Evolutionary conservation across 2,113 vertebrate species (phyloP), one percentile per base, ranked within the genome.

Genomic region (Thalassarche chlororhynchos): DNA sequence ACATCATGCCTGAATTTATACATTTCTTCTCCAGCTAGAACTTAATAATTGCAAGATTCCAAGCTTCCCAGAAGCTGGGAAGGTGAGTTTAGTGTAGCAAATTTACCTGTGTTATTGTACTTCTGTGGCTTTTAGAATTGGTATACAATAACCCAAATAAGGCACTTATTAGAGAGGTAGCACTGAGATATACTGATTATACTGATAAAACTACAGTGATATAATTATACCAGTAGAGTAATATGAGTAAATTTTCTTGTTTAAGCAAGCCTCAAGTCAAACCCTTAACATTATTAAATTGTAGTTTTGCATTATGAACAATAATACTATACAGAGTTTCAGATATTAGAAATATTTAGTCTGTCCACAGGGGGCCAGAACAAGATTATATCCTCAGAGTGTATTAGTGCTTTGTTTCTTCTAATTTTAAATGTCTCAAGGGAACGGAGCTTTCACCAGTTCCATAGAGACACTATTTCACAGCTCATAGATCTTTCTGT

Each of bases 401-500:
- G 32, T 85, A 82, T 77, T 51, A 87, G 66, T 75, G 82, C 82
- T 95, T 91, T 86, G 95, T 93, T 96, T 95, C 87, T 96, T 92
- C 93, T 95, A 83, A 95, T 91, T 95, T 93, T 94, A 96, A 77
- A 90, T n/a, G n/a, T 94, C 87, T 77, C 58, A 66, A 24, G 64
- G 84, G 91, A 91, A 88, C 1, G 2, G 75, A 80, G 71, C 60
- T 93, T 93, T 93, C 75, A 66, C 76, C 60, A 75, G 96, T 93
- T 96, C 89, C 54, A 38, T 34, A 83, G 87, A 95, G 89, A 95
- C 52, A 76, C 38, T 85, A 31, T 91, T 96, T 93, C 87, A 83
- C 66, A 97, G 66, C 42, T 42, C 82, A 80, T 85, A 90, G 91
- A 93, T 90, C 87, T 94, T 96, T 95, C 93, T 96, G 87, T 95